phyloP scores from a whole-genome alignment of 2,113 vertebrate genomes.

The Cercocebus atys region DNA sequence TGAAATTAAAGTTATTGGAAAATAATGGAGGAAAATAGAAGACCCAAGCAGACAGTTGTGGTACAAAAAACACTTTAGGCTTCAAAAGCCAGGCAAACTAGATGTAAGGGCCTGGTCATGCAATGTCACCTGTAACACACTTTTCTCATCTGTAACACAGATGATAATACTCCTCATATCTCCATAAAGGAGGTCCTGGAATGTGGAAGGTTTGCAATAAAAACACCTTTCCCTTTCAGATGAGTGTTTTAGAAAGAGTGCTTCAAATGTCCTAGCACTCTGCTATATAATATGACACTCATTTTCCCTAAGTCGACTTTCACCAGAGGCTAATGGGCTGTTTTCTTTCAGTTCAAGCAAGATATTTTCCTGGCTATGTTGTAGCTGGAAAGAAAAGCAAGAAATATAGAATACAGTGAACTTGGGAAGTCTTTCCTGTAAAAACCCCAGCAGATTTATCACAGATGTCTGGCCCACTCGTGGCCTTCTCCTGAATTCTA shows the following conservation, averaged over 20 bases:
- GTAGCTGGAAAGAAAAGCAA: conserved; percentile 75
- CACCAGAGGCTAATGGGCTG: conserved; percentile 9
- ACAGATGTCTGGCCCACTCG: conserved; percentile 72
- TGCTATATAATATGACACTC: neutral
- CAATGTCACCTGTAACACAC: neutral
- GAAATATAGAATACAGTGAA: conserved; percentile 70
- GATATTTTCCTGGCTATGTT: conserved; percentile 67
- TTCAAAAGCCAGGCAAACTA: neutral
- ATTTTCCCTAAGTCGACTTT: neutral
- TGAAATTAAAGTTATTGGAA: neutral
- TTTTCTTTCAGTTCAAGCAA: conserved; percentile 56
- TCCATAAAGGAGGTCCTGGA: neutral
- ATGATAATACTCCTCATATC: neutral
- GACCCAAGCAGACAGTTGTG: neutral
- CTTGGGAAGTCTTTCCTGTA: conserved; percentile 75
- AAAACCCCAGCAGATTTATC: conserved; percentile 64
- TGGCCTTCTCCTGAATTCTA: conserved; percentile 68
- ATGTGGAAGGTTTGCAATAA: neutral
- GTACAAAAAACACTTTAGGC: neutral
- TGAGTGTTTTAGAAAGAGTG: neutral
- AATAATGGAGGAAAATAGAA: neutral
- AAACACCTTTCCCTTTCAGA: neutral
- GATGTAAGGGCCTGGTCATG: neutral
- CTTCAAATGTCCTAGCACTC: neutral
- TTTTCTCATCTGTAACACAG: neutral